Percentiles rank a stretch among this genome's conserved stretches.
Conservation (phyloP, 2,797 vertebrate genomes). For the Schizopygopsis pylzovi region DNA sequence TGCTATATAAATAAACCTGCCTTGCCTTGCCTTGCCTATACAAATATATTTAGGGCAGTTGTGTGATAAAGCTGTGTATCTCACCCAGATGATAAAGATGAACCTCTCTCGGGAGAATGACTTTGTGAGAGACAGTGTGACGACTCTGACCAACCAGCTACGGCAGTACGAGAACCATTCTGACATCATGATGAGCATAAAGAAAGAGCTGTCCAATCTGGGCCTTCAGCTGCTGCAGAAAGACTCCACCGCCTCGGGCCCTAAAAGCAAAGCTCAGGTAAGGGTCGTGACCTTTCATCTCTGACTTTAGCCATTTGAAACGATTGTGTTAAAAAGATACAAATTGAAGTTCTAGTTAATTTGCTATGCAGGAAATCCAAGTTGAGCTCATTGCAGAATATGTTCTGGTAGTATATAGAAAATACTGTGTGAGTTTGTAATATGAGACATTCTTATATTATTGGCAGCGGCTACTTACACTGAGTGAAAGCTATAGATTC, state of each 20-base stretch:
- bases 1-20: no score
- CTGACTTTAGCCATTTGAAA: background rate
- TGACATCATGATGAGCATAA: constrained; percentile 93
- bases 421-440: background rate
- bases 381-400: background rate
- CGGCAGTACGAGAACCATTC: constrained; percentile 93
- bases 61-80: background rate
- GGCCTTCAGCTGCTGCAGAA: constrained; percentile 94
- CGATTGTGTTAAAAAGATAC: background rate
- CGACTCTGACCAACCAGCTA: constrained; percentile 87
- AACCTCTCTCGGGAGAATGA: constrained; percentile 91
- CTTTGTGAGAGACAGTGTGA: constrained; percentile 88
- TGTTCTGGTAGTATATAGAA: background rate
- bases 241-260: constrained; percentile 80
- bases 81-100: constrained; percentile 88
- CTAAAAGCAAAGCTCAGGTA: constrained; percentile 87
- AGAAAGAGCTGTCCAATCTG: constrained; percentile 94
- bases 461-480: background rate
- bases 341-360: background rate
- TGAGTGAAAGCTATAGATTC: no score
- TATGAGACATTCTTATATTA: background rate
- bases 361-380: background rate
- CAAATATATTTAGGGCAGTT: background rate
- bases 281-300: background rate
- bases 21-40: background rate